A percentile compares a stretch with the other conserved stretches of the same genome.
These are phyloP conservation scores for Myrmecophaga tridactyla DNA, from an alignment of 2,113 vertebrate genomes.

Conservation along the genomic window DNA sequence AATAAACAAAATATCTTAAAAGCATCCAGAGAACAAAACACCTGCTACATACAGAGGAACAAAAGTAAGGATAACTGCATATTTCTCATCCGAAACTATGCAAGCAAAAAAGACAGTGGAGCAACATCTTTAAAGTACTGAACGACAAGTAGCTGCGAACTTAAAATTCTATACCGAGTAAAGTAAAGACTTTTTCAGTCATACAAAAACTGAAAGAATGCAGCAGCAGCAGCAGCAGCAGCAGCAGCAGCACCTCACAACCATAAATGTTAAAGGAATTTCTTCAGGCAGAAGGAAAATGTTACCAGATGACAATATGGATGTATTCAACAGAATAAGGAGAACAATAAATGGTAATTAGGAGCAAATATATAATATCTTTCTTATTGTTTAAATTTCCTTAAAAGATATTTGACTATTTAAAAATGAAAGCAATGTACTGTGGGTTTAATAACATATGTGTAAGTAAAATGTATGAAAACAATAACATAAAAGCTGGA, in stretches of 20 bases:
- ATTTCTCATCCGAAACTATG: not conserved
- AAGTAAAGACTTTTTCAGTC: not conserved
- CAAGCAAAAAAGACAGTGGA: not conserved
- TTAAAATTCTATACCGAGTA: not conserved
- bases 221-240: not conserved
- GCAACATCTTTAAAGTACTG: not conserved
- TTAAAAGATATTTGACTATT: not conserved
- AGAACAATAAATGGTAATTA: not conserved
- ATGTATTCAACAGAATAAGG: not conserved
- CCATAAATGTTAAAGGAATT: not conserved
- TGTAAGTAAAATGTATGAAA: constrained; percentile 4
- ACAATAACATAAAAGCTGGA: not conserved
- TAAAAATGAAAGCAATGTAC: not conserved
- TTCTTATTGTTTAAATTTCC: not conserved
- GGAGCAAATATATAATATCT: not conserved
- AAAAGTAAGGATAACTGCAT: not conserved
- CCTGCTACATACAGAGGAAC: not conserved
- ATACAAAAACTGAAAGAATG: not conserved
- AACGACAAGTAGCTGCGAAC: not conserved
- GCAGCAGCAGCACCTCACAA: not conserved
- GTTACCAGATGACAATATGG: not conserved
- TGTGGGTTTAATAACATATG: not conserved
- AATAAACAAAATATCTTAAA: not conserved
- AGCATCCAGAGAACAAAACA: not conserved
- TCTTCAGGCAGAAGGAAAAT: not conserved